Base-by-base conservation (phyloP, 2,888 invertebrate genomes). In the Drosophila anomalata region DNA sequence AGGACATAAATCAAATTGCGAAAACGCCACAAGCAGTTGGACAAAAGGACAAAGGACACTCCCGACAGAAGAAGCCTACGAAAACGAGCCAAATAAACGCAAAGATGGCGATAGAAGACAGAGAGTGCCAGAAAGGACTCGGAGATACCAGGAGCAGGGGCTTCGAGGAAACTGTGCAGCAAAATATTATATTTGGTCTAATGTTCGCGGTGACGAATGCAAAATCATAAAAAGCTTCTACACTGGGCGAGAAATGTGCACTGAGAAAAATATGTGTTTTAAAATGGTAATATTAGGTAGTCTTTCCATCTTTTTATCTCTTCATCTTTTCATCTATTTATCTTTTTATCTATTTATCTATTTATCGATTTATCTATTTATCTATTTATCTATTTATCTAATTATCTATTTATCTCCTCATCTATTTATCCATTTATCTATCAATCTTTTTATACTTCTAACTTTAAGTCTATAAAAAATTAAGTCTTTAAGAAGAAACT, bases 1-100 rank as follows among this genome's bases (percentile, higher is more conserved):
- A 78, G 67, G 67, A 78, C 79, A 88, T 87, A 88, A 88, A 87
- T 87, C 87, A 89, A 87, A 85, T 88, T 87, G 83, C 73, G 69
- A 72, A 79, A 88, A 71, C 66, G 87, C 79, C 87, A 66, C 75
- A 73, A 74, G 83, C 80, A 78, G 63, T 82, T 75, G 70, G 71
- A 86, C 80, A 86, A 76, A 78, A 61, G 58, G 51, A 79, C 60
- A 39, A 54, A 54, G 61, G 31, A 53, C 46, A 44, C 48, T 26
- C 52, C 22, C 51, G 44, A 39, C 63, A 17, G 17, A 17, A 24
- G 59, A 46, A 47, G 71, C 68, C 71, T 51, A 61, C 54, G 39
- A 69, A 44, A 46, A 42, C 14, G 61, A 50, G 53, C 57, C 79
- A 78, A 76, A 75, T 66, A 76, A 63, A 61, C 68, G 71, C 54